A percentile compares a stretch with the other conserved stretches of the same genome.
These are phyloP conservation scores for Mylabris phalerata DNA, from an alignment of 1,140 invertebrate genomes.

Conservation along the genomic window DNA sequence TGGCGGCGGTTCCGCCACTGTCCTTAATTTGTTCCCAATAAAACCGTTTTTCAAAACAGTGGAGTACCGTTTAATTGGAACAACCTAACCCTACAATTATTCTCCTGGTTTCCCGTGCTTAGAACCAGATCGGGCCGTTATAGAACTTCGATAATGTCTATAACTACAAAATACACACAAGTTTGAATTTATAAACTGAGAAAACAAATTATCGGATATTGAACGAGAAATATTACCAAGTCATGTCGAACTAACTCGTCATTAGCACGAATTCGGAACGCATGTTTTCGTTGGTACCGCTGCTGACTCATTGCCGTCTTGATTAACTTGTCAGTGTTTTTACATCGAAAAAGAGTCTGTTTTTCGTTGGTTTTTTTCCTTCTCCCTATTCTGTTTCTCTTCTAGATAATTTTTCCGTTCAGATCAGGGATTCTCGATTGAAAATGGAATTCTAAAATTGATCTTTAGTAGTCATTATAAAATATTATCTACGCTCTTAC, in stretches of 20 bases:
- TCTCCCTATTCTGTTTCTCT: neutral
- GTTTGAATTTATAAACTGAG: neutral
- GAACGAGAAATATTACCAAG: conserved; percentile 21
- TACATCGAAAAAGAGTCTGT: conserved; percentile 31
- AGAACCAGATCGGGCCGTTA: too few relatives aligned
- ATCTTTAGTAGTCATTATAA: conserved; percentile 27
- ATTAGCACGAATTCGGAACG: conserved; percentile 30
- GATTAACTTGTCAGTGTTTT: conserved; percentile 40
- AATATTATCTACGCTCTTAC: conserved; percentile 29
- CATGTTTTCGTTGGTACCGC: conserved; percentile 30
- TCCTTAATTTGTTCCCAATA: too few relatives aligned
- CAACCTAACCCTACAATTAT: too few relatives aligned
- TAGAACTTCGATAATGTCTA: too few relatives aligned
- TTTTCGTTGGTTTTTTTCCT: conserved; percentile 23
- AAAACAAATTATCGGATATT: conserved; percentile 24
- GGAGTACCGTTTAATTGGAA: too few relatives aligned
- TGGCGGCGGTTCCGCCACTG: too few relatives aligned
- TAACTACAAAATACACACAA: too few relatives aligned
- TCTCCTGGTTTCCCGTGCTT: too few relatives aligned
- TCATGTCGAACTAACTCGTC: conserved; percentile 28
- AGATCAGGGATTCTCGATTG: too few relatives aligned
- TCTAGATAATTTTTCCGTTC: too few relatives aligned
- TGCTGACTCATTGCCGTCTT: conserved; percentile 31
- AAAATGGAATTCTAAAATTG: neutral
- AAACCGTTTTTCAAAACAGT: too few relatives aligned